phyloP scores from a whole-genome alignment of 2,888 invertebrate species.

The Fragum whitleyi region DNA sequence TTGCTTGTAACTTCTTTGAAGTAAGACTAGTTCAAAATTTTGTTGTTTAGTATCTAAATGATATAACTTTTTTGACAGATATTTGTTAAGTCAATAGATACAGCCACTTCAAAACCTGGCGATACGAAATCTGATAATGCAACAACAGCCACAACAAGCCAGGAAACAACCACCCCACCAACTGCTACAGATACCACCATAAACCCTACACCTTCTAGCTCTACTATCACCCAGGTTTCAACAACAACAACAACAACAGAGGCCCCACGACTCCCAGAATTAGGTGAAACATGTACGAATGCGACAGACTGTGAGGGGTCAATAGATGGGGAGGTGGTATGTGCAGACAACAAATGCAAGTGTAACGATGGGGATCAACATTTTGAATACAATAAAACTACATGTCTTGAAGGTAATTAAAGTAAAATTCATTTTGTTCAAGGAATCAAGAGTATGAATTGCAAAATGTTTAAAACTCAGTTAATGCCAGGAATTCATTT shows the following conservation, averaged over 20 bases:
- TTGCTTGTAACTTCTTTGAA: background rate
- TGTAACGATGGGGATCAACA: background rate
- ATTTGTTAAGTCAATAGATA: background rate
- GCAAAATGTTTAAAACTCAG: too few species aligned
- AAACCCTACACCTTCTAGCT: background rate
- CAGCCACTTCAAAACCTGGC: background rate
- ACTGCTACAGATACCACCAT: background rate
- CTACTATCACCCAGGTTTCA: background rate
- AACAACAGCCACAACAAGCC: background rate
- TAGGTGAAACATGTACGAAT: constrained; percentile 9
- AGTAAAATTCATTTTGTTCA: too few species aligned
- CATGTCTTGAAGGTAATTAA: constrained; percentile 12
- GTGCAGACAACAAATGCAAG: constrained; percentile 11
- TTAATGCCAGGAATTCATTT: too few species aligned
- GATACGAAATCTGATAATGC: background rate
- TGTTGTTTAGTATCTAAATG: background rate
- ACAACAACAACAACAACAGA: constrained; percentile 9
- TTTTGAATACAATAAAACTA: constrained; percentile 12
- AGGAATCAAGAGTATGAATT: too few species aligned
- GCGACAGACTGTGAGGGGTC: background rate
- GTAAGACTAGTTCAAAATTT: background rate
- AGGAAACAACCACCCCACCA: background rate
- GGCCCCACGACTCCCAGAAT: background rate
- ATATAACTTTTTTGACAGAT: background rate
- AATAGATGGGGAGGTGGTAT: constrained; percentile 11